Conservation (phyloP, 2,797 vertebrate species). For the Sebastes oblongus region DNA sequence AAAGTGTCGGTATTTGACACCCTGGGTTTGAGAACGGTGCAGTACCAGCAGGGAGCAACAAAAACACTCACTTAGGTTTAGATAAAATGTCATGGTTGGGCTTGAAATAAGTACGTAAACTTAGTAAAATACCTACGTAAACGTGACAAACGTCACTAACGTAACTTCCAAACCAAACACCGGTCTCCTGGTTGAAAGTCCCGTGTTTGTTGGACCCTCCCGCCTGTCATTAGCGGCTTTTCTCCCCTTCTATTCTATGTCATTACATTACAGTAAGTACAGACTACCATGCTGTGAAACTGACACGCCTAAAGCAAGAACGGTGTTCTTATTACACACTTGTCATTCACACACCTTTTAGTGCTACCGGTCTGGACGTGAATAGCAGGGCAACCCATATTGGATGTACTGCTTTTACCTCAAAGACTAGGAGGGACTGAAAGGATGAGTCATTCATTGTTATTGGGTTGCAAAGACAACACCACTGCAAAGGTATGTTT, state of each 20-base stretch:
- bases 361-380: neutral
- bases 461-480: conserved; percentile 19
- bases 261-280: neutral
- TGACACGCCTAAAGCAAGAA: neutral
- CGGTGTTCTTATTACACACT: neutral
- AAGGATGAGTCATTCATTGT: conserved; percentile 26
- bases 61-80: neutral
- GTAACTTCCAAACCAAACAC: neutral
- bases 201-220: neutral
- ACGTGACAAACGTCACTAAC: neutral
- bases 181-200: neutral
- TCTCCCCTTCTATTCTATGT: neutral
- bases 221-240: neutral
- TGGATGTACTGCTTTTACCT: conserved; percentile 11
- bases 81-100: neutral
- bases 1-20: neutral
- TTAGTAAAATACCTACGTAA: neutral
- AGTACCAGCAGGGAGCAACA: neutral
- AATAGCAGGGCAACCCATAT: conserved; percentile 7
- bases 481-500: conserved; percentile 5
- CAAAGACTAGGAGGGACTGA: neutral
- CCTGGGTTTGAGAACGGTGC: neutral
- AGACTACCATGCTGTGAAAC: neutral
- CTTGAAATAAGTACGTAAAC: neutral
- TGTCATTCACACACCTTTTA: neutral